Percentiles rank a stretch among this genome's conserved stretches.
Conservation (phyloP, 1,140 invertebrate species). For the Orussus abietinus region DNA sequence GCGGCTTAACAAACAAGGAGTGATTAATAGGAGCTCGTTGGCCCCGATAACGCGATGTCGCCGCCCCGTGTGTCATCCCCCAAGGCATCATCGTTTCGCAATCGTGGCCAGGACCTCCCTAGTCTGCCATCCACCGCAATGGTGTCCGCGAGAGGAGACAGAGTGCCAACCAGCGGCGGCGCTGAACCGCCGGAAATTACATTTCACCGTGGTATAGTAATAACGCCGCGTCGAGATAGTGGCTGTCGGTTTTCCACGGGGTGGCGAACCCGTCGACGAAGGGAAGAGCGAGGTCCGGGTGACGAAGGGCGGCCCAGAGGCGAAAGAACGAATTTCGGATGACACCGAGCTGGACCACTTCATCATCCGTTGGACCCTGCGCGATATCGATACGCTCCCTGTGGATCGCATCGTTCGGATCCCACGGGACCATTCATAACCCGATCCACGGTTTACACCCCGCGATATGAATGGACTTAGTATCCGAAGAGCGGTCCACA, state of each 20-base stretch:
- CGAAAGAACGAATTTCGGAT: too few species aligned
- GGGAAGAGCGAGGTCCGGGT: neutral
- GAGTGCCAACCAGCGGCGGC: constrained; percentile 34
- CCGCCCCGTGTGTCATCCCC: constrained; percentile 27
- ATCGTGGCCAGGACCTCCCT: constrained; percentile 27
- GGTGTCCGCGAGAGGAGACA: constrained; percentile 27
- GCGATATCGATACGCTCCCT: too few species aligned
- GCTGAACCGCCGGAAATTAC: constrained; percentile 48
- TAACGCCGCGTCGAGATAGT: constrained; percentile 34
- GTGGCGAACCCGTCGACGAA: too few species aligned
- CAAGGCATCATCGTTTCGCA: constrained; percentile 29
- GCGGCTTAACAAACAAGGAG: constrained; percentile 50
- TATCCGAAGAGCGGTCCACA: too few species aligned
- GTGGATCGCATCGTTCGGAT: too few species aligned
- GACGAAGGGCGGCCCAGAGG: too few species aligned
- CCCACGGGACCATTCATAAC: too few species aligned
- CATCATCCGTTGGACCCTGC: too few species aligned
- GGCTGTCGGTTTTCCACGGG: too few species aligned
- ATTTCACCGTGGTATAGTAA: constrained; percentile 46
- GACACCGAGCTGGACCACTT: too few species aligned
- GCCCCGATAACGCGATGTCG: constrained; percentile 40
- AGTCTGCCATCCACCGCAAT: constrained; percentile 20
- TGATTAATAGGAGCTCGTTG: constrained; percentile 46
- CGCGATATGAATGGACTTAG: too few species aligned
- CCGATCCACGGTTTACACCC: too few species aligned